Conservation (phyloP, 2,797 vertebrate genomes). For the Sphenopsis melanotis region DNA sequence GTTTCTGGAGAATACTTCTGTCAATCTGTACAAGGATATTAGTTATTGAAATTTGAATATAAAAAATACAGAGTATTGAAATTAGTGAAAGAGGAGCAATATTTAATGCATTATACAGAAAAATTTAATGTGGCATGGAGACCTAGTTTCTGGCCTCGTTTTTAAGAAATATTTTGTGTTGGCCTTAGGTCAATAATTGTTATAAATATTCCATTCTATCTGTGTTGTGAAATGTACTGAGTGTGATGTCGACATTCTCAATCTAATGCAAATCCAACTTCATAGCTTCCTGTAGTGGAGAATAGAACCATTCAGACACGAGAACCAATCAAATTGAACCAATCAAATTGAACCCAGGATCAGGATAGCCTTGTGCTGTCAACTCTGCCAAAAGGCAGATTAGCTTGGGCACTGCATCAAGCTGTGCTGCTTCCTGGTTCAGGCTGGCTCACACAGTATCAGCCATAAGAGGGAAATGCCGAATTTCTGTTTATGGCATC, state of each 20-base stretch:
- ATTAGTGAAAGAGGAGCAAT: neutral
- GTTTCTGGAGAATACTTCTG: neutral
- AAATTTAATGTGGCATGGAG: neutral
- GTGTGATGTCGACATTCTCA: neutral
- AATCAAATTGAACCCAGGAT: neutral
- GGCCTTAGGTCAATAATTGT: neutral
- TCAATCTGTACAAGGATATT: neutral
- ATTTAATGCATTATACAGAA: neutral
- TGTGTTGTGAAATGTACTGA: neutral
- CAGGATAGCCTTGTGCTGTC: neutral
- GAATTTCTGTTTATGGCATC: conserved; percentile 30
- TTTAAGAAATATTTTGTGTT: neutral
- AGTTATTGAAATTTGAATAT: neutral
- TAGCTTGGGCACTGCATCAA: neutral
- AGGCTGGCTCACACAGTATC: neutral
- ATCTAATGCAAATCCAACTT: neutral
- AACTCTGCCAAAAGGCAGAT: conserved; percentile 18
- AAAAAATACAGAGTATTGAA: neutral
- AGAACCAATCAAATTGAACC: neutral
- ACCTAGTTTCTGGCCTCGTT: neutral
- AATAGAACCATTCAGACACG: neutral
- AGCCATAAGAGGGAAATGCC: neutral
- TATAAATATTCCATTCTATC: neutral
- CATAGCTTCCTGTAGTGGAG: neutral
- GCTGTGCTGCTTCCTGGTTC: neutral